phyloP scores from a whole-genome alignment of 1,140 invertebrate species.

The Agrilus planipennis region DNA sequence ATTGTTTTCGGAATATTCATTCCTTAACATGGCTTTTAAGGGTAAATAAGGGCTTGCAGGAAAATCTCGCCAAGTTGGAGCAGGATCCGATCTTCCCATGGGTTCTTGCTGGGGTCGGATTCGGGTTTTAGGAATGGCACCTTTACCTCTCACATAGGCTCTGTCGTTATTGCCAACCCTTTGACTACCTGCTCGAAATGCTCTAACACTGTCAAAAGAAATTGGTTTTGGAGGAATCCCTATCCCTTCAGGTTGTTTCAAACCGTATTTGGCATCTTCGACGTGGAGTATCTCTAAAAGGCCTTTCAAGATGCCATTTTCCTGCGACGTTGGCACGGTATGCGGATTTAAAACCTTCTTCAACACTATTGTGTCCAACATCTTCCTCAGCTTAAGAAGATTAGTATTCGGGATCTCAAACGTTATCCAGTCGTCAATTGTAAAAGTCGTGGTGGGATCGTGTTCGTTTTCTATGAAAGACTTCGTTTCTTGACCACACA shows the following conservation, averaged over 20 bases:
- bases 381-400: constrained; percentile 47
- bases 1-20: too few relatives aligned
- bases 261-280: constrained; percentile 58
- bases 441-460: too few relatives aligned
- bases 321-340: constrained; percentile 49
- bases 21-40: constrained; percentile 17
- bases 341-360: constrained; percentile 58
- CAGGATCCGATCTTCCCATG: constrained; percentile 21
- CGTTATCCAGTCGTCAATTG: constrained; percentile 34
- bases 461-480: constrained; percentile 49
- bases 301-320: constrained; percentile 59
- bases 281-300: constrained; percentile 55
- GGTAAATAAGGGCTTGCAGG: constrained; percentile 23
- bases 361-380: constrained; percentile 64
- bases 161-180: constrained; percentile 38
- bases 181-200: too few relatives aligned
- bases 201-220: not conserved
- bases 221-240: constrained; percentile 54
- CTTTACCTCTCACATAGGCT: constrained; percentile 21
- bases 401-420: constrained; percentile 13
- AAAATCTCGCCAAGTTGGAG: constrained; percentile 23
- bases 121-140: not conserved
- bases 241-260: constrained; percentile 62
- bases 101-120: constrained; percentile 9
- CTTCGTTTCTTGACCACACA: constrained; percentile 42